Base-by-base conservation (phyloP, 2,797 vertebrate species). In the Graptemys geographica region DNA sequence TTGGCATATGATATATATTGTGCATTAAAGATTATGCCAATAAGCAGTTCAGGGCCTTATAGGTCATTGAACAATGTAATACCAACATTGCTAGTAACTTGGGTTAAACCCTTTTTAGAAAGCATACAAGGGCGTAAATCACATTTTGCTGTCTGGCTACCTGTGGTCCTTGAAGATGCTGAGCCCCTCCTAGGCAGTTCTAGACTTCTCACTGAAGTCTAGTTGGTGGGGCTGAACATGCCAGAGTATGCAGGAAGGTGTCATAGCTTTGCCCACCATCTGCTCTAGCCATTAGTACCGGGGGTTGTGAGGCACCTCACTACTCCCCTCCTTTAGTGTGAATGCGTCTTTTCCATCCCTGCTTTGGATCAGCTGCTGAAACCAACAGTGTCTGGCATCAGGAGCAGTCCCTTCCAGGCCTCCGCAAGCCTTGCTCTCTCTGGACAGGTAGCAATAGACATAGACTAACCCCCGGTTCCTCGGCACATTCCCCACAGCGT, bases 141-240 rank as follows among this genome's bases (percentile, higher is more conserved):
- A 0, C 18, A 31, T 6, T 88, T 37, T 23, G 47, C 65, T 21
- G 9, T 72, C 18, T 23, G 65, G 65, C n/a, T 87, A 65, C 72
- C 31, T 51, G 11, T 1, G 1, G 27, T 19, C 31, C 9, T 49
- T 85, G 81, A 1, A 3, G 65, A 8, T 53, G 41, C 1, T 79
- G 74, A 4, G 1, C 15, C 8, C 8, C 81, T 55, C 10, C 65
- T 2, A 59, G 51, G 19, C 5, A 79, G 0, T 2, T 41, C 1
- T 80, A 79, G 25, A 47, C 74, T 16, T 78, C 74, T 62, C 19
- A 41, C 69, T 23, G 74, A 16, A 13, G 44, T 78, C 41, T 78
- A 47, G 25, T 15, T 27, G 44, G 25, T 78, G 25, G 12, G 27
- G 74, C 74, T 47, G 25, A 47, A 78, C 27, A 13, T 44, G 2